Evolutionary conservation across 2,888 invertebrate genomes (phyloP).

Genomic region (Parnassius orleans): DNA sequence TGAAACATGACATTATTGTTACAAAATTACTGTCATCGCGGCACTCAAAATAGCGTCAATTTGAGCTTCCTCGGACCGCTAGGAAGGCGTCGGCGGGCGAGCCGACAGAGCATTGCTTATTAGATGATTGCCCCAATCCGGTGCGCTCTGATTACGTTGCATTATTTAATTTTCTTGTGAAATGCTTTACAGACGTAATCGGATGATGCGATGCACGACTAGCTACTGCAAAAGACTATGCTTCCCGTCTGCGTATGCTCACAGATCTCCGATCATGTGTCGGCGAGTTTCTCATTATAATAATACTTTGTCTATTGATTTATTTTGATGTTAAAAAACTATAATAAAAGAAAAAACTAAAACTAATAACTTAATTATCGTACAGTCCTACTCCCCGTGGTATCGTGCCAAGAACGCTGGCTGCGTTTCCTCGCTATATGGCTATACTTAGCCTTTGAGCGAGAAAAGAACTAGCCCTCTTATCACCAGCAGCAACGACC

Average conservation of each 20-base stretch:
- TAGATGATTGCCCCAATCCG: constrained; percentile 58
- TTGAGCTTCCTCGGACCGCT: constrained; percentile 9
- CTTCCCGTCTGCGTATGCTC: not conserved
- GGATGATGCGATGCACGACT: constrained; percentile 1
- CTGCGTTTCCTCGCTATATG: too few relatives aligned
- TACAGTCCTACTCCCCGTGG: too few relatives aligned
- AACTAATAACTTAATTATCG: too few relatives aligned
- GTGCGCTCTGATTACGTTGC: constrained; percentile 32
- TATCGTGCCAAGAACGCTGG: too few relatives aligned
- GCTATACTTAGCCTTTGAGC: too few relatives aligned
- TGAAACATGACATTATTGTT: constrained; percentile 7
- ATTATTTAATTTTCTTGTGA: constrained; percentile 39
- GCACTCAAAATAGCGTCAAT: constrained; percentile 11
- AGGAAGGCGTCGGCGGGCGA: constrained; percentile 35
- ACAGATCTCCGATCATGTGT: too few relatives aligned
- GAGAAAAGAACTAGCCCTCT: too few relatives aligned
- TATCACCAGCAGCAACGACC: too few relatives aligned
- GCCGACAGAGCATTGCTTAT: constrained; percentile 41
- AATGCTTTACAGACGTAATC: constrained; percentile 26
- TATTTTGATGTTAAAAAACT: too few relatives aligned
- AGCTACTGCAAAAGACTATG: not conserved
- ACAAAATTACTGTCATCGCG: constrained; percentile 15
- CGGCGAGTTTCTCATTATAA: too few relatives aligned
- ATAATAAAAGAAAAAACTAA: too few relatives aligned
- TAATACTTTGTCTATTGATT: too few relatives aligned